Evolutionary conservation across 2,888 invertebrate genomes (phyloP), one percentile per base, ranked within the genome.

Genomic region (Busseola fusca): DNA sequence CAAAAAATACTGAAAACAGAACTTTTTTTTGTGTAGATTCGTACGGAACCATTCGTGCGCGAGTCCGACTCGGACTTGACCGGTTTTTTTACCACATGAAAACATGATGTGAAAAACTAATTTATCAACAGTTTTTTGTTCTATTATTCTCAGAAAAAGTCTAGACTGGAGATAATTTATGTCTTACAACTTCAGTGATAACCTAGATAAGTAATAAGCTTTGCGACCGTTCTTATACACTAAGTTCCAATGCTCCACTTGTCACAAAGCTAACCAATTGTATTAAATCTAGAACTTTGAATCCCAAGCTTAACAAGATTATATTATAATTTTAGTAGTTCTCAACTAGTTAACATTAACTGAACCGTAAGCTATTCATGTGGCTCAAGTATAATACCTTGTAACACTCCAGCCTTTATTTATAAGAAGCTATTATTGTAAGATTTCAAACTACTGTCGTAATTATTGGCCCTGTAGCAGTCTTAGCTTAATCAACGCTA

Each of bases 211-310:
- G 16, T 62, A 18, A 54, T 69, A 57, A 62, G 27, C 27, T 21
- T 7, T 57, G 25, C 37, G 42, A 52, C 58, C 48, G 45, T 74
- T 58, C 25, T 76, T 57, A 50, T 48, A 75, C 37, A 50, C 34
- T 50, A 64, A 59, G 9, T 50, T 64, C 25, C 7, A 58, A 45
- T 34, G n/a, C 30, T 54, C 48, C n/a, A 63, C 57, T 69, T 45
- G 52, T 52, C 58, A 42, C 74, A 70, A 74, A 66, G 64, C 59
- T 34, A 66, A 67, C 52, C 62, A 56, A 75, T 70, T 74, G 63
- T 69, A 69, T 79, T 79, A 74, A 69, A 69, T 78, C 64, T 70
- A 52, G 67, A 67, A 74, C 66, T 27, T 60, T 74, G 50, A 73
- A 69, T 64, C 58, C 37, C 30, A 27, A 66, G 48, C 48, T 74